These are phyloP conservation scores for Botrylloides violaceus DNA, from an alignment of 23 tunicate genomes.

Conservation along the genomic window DNA sequence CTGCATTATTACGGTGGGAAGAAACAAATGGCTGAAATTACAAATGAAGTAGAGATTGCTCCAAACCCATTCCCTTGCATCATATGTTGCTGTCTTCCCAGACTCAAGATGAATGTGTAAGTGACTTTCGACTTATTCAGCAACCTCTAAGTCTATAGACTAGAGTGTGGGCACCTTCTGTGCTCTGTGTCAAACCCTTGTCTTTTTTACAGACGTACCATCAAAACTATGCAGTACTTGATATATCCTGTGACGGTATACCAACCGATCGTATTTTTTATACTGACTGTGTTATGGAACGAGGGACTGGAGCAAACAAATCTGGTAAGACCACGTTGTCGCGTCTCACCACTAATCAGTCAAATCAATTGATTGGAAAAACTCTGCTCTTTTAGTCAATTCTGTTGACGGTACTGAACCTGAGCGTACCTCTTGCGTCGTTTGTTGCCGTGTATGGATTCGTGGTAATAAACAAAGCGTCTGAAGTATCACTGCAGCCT, in stretches of 20 bases:
- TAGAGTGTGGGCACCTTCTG: no score
- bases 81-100: constrained; percentile 42
- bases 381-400: constrained; percentile 8
- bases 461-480: constrained; percentile 34
- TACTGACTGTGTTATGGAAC: constrained; percentile 32
- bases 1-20: constrained; percentile 58
- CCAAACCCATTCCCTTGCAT: constrained; percentile 52
- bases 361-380: no score
- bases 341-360: no score
- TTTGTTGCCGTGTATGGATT: constrained; percentile 55
- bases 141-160: no score
- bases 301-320: constrained; percentile 21
- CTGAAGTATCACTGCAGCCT: constrained; percentile 30
- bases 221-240: constrained; percentile 29
- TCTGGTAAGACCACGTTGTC: no score
- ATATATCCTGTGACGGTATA: constrained; percentile 45
- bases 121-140: no score
- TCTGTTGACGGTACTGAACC: constrained; percentile 14
- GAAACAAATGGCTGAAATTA: constrained; percentile 36
- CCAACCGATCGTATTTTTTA: constrained; percentile 42
- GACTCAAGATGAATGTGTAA: constrained; percentile 58
- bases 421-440: constrained; percentile 29
- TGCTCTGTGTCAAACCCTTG: background rate
- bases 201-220: constrained; percentile 26
- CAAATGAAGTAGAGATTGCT: constrained; percentile 15